A percentile compares a stretch with the other conserved stretches of the same genome.
Evolutionary conservation across 2,888 invertebrate genomes (phyloP).

Genomic region (Ceriagrion tenellum): DNA sequence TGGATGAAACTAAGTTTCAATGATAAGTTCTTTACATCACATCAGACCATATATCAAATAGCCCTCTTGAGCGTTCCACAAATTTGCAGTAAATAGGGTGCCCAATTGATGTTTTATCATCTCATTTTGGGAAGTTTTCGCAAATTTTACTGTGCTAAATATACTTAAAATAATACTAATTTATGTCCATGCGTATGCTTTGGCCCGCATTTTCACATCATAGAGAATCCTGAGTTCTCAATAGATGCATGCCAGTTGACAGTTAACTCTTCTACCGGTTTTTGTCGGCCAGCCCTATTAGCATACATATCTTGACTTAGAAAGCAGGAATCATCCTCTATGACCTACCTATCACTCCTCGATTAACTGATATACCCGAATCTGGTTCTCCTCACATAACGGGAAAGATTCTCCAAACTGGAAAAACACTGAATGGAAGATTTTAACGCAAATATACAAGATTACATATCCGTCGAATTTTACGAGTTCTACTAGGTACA

Average conservation of each 20-base stretch:
- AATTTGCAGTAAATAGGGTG: background rate
- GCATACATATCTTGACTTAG: background rate
- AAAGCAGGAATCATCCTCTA: background rate
- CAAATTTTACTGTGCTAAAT: no score
- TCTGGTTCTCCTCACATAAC: background rate
- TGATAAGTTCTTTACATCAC: background rate
- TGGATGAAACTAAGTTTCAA: no score
- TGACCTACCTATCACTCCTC: background rate
- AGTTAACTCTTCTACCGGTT: background rate
- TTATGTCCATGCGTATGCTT: background rate
- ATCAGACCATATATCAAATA: background rate
- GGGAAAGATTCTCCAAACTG: background rate
- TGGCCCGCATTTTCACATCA: background rate
- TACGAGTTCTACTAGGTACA: no score
- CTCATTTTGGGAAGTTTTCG: background rate
- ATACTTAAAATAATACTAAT: background rate
- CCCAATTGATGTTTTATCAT: background rate
- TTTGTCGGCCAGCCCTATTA: background rate
- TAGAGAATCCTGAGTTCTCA: background rate
- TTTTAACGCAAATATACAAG: no score
- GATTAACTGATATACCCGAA: background rate
- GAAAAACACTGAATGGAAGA: background rate
- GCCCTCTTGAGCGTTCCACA: background rate
- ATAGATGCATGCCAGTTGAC: background rate
- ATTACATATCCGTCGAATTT: no score